Conservation (phyloP, 2,113 vertebrate species). For the Indri indri region DNA sequence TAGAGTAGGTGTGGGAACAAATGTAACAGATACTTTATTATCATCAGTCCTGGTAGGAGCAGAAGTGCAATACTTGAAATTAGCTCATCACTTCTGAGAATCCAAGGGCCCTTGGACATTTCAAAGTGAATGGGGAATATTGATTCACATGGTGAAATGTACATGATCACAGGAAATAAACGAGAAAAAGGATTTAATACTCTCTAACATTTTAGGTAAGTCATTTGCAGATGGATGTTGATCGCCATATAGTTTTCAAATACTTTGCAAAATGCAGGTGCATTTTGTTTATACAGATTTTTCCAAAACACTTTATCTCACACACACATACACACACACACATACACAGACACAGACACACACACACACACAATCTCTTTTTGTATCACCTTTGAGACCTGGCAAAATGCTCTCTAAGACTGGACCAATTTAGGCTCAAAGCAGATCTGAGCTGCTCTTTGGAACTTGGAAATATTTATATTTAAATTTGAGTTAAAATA, state of each 20-base stretch:
- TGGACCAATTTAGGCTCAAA: neutral
- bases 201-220: neutral
- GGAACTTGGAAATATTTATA: neutral
- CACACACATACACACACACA: neutral
- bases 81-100: neutral
- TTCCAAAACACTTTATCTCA: neutral
- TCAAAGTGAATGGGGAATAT: neutral
- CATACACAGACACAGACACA: no score
- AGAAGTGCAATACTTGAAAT: neutral
- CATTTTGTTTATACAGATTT: neutral
- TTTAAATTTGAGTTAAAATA: neutral
- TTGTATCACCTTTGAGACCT: neutral
- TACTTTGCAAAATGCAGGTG: neutral
- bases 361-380: neutral
- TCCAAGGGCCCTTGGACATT: neutral
- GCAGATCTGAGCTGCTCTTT: neutral
- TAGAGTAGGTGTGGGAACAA: neutral
- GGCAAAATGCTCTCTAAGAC: neutral
- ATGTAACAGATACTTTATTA: neutral
- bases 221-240: neutral
- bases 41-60: neutral
- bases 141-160: neutral
- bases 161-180: neutral
- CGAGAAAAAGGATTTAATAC: neutral
- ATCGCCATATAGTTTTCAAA: neutral